Evolutionary conservation across 2,113 vertebrate species (phyloP), one percentile per base, ranked within the genome.

Genomic region (Pygoscelis adeliae): DNA sequence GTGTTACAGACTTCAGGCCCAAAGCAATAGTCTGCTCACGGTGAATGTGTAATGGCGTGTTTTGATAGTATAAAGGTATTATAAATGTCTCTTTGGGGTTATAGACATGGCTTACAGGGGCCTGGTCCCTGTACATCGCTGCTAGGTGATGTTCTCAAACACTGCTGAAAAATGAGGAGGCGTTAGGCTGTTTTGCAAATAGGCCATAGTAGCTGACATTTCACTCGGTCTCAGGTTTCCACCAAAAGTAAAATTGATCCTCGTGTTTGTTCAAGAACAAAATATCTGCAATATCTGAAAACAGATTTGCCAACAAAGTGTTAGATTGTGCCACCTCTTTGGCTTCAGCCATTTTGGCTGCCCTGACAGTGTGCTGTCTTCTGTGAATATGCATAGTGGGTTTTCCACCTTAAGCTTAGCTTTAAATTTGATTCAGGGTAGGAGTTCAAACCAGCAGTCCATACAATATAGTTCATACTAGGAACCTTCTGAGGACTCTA

Each of bases 201-300:
- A 23, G 71, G 29, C 11, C 16, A 6, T 8, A 20, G 34, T 26
- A 9, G 22, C 16, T n/a, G 59, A 38, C 4, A 3, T 21, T 66
- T 55, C 79, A 4, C 32, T 63, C 11, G 2, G 30, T 25, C 69
- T 71, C 46, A 32, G 13, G 18, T 36, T 73, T 86, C n/a, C 27
- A 63, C 34, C 11, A 36, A 58, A 36, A 56, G 13, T 71, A 14
- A 67, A 44, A 70, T 74, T 78, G 44, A 36, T 70, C 59, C 29
- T 65, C 0, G 0, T 72, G 58, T 32, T 73, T 53, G 30, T 63
- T 86, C 17, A 62, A 34, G 40, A 74, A 2, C 9, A 36, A 59
- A 86, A 8, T 12, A n/a, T 4, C 34, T 59, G 50, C 32, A 22
- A 4, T 30, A 29, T 19, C 34, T 90, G 76, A 16, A 65, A 30